Evolutionary conservation across 2,888 invertebrate species (phyloP).

Genomic region (Fragum whitleyi): DNA sequence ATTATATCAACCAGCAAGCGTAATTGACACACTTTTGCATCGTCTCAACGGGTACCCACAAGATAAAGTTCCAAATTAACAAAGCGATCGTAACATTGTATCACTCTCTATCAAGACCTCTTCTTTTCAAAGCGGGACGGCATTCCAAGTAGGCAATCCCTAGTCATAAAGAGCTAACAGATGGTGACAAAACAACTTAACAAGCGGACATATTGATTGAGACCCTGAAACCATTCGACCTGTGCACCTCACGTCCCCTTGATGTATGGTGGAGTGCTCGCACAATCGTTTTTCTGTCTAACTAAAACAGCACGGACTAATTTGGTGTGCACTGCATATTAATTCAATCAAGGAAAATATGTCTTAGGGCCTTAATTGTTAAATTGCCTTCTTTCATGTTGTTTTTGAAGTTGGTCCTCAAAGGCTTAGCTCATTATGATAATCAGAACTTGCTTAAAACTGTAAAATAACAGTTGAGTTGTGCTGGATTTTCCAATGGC

Average conservation of each 20-base stretch:
- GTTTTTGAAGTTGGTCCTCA: background rate
- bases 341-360: conserved; percentile 2
- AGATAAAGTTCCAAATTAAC: no score
- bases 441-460: no score
- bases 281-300: background rate
- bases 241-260: conserved; percentile 5
- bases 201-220: conserved; percentile 32
- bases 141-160: no score
- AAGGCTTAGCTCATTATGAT: background rate
- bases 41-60: no score
- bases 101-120: no score
- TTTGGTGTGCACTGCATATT: conserved; percentile 9
- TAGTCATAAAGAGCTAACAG: conserved; percentile 42
- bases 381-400: background rate
- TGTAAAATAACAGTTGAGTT: no score
- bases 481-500: no score
- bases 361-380: background rate
- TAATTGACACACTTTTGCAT: no score
- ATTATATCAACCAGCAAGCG: no score
- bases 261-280: background rate
- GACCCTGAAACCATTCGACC: conserved; percentile 9
- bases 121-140: no score
- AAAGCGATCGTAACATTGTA: no score
- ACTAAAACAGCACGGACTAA: conserved; percentile 5
- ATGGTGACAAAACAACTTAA: conserved; percentile 60